Base-by-base conservation (phyloP, 92 coral and sea anemone species). In the Bergia sp. region DNA sequence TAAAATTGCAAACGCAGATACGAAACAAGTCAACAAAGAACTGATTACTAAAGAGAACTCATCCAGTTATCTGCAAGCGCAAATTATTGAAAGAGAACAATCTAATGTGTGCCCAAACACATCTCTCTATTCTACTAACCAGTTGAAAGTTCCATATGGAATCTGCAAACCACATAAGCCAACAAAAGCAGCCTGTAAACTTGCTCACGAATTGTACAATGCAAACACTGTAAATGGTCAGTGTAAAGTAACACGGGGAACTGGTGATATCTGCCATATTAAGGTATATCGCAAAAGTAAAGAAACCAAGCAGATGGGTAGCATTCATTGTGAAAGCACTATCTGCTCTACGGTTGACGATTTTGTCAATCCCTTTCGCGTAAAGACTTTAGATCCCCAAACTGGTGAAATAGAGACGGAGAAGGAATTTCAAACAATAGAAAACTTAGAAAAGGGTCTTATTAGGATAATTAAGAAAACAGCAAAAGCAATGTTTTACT, bases 381-480 rank as follows among this genome's bases (percentile, higher is more conserved):
- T 84, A 45, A 69, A 71, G 40, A 37, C 1, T 29, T 15, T 84
- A 71, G 79, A 84, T 84, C 40, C 79, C 23, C 4, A 49, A 1
- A 36, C 77, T 49, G 87, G 87, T 23, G 66, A 84, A 69, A 2
- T 36, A 12, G 47, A 47, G 38, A 71, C 64, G 43, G 61, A 45
- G 18, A 82, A 82, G 57, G 44, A 71, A 15, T 84, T 69, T 44
- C 67, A 84, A 37, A 89, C 82, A 1, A 20, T 53, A 18, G 47
- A 78, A 38, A 85, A 88, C 10, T 90, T 94, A 12, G 93, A 94
- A 55, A 77, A 71, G 44, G 95, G 91, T 39, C 86, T 94, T 43
- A 79, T 79, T 11, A 65, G 16, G 5, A 85, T 88, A 13, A 85
- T 91, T 3, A 37, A 65, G n/a, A 91, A 71, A 80, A 87, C 89